Conservation (phyloP, 2,888 invertebrate genomes). For the Agrochola macilenta region DNA sequence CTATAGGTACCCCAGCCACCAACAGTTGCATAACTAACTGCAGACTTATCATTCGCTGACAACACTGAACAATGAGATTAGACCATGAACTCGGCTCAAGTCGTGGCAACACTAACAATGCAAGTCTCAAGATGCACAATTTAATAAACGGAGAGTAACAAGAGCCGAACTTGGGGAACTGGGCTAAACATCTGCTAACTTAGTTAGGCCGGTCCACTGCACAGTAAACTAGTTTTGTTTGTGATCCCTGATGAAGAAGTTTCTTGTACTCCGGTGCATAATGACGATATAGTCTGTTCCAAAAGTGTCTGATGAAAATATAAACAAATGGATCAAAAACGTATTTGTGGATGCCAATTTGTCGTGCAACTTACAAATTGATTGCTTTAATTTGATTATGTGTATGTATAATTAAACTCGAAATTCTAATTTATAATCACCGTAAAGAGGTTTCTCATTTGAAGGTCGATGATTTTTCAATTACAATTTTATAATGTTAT, state of each 20-base stretch:
- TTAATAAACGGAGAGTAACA: slow-evolving; percentile 58
- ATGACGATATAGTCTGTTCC: background rate
- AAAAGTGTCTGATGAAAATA: background rate
- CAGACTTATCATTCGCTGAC: slow-evolving; percentile 19
- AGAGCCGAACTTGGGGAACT: slow-evolving; percentile 54
- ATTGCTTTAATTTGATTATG: background rate
- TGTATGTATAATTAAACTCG: no score
- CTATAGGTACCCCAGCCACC: background rate
- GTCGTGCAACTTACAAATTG: background rate
- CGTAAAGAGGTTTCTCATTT: background rate
- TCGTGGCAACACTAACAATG: slow-evolving; percentile 38
- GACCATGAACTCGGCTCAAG: slow-evolving; percentile 29
- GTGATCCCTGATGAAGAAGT: slow-evolving; percentile 37
- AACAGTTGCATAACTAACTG: slow-evolving; percentile 33
- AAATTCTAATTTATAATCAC: no score
- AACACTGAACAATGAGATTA: slow-evolving; percentile 38
- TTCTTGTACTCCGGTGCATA: slow-evolving; percentile 24
- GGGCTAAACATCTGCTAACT: slow-evolving; percentile 60
- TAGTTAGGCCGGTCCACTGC: slow-evolving; percentile 48
- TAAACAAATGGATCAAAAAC: background rate
- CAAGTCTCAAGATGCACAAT: slow-evolving; percentile 59
- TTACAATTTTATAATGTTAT: no score
- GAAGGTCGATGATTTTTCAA: background rate
- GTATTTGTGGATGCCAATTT: background rate
- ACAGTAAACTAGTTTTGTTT: slow-evolving; percentile 33